phyloP scores from a whole-genome alignment of 1,140 invertebrate genomes.

The Achatina immaculata region DNA sequence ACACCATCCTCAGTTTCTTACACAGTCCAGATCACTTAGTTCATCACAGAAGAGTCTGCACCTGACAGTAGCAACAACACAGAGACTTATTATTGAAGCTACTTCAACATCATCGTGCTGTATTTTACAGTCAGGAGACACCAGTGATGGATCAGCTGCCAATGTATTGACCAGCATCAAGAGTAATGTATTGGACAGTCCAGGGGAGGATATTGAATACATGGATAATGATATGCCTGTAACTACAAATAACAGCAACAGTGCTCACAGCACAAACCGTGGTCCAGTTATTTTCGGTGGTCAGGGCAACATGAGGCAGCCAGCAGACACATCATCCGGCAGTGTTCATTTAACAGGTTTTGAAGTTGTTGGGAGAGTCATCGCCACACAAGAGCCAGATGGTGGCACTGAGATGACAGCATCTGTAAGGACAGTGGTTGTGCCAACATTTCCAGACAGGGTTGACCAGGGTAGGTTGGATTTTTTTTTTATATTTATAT shows the following conservation, averaged over 20 bases:
- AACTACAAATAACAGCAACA: background rate
- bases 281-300: background rate
- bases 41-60: background rate
- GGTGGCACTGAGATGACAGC: background rate
- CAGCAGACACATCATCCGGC: conserved; percentile 17
- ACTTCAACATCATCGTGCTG: background rate
- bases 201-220: conserved; percentile 40
- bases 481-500: no score
- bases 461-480: background rate
- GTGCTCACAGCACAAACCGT: background rate
- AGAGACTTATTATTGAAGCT: background rate
- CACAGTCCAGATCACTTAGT: conserved; percentile 19
- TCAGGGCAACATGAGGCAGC: background rate
- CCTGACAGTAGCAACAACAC: no score
- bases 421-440: background rate
- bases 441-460: background rate
- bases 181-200: conserved; percentile 35
- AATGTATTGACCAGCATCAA: background rate
- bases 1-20: background rate
- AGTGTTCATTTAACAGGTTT: background rate
- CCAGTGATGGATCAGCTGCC: background rate
- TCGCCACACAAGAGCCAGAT: background rate
- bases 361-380: background rate
- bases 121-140: background rate
- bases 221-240: conserved; percentile 25